phyloP scores from a whole-genome alignment of 2,888 invertebrate genomes.

The Hyposoter dolosus region DNA sequence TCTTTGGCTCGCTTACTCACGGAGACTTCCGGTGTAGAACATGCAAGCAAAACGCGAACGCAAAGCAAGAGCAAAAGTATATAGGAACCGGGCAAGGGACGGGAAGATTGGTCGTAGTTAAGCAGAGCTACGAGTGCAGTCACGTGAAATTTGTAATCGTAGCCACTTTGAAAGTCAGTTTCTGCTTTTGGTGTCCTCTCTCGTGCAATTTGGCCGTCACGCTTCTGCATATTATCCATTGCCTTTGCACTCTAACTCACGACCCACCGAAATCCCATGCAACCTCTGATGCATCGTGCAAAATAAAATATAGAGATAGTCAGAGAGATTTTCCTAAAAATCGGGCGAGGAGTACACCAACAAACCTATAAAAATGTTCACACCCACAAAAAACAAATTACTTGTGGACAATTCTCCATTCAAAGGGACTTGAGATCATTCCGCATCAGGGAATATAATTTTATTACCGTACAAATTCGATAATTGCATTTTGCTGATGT shows the following conservation, averaged over 20 bases:
- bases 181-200: slow-evolving; percentile 53
- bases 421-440: not conserved
- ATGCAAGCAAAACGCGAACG: slow-evolving; percentile 49
- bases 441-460: not conserved
- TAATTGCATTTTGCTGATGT: not conserved
- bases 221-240: slow-evolving; percentile 71
- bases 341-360: slow-evolving; percentile 11
- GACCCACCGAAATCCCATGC: slow-evolving; percentile 55
- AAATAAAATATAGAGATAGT: not conserved
- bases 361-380: slow-evolving; percentile 54
- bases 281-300: slow-evolving; percentile 36
- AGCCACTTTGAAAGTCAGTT: slow-evolving; percentile 70
- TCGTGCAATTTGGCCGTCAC: slow-evolving; percentile 71
- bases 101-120: slow-evolving; percentile 23
- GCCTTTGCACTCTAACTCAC: slow-evolving; percentile 47
- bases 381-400: not conserved
- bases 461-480: not conserved
- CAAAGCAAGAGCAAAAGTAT: slow-evolving; percentile 3
- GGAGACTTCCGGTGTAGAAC: slow-evolving; percentile 61
- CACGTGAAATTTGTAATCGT: slow-evolving; percentile 68
- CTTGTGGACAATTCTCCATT: not conserved
- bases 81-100: slow-evolving; percentile 19
- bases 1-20: slow-evolving; percentile 36
- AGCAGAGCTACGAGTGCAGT: slow-evolving; percentile 51
- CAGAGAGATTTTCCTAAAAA: slow-evolving; percentile 4